A percentile compares a stretch with the other conserved stretches of the same genome.
Evolutionary conservation across 2,113 vertebrate genomes (phyloP).

Genomic region (Malurus cyaneus): DNA sequence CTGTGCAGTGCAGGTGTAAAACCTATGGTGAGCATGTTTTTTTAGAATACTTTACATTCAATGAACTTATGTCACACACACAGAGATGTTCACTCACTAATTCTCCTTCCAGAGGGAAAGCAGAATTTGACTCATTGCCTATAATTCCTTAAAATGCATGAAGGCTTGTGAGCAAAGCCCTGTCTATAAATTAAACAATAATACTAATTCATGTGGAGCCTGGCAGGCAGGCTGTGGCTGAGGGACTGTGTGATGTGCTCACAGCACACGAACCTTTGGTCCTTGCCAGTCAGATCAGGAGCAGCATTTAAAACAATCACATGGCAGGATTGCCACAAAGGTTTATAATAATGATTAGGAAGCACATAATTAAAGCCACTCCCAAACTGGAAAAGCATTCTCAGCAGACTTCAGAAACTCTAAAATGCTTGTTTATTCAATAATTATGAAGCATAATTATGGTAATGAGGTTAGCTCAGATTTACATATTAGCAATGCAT

Average conservation of each 20-base stretch:
- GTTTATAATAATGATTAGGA: slow-evolving; percentile 11
- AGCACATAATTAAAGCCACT: slow-evolving; percentile 24
- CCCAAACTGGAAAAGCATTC: slow-evolving; percentile 35
- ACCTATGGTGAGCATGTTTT: not conserved
- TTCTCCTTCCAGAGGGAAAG: not conserved
- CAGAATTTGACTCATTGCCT: not conserved
- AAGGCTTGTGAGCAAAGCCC: not conserved
- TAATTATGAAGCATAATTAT: slow-evolving; percentile 72
- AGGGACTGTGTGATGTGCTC: not conserved
- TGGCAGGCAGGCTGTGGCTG: not conserved
- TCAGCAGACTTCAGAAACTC: slow-evolving; percentile 55
- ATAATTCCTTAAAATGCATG: not conserved
- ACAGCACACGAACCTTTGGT: not conserved
- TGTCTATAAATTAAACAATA: slow-evolving; percentile 7
- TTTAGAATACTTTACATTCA: not conserved
- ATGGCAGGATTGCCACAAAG: not conserved
- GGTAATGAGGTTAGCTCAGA: slow-evolving; percentile 66
- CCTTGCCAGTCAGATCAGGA: not conserved
- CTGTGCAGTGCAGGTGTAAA: slow-evolving; percentile 7
- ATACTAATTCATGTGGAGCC: not conserved
- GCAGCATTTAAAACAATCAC: not conserved
- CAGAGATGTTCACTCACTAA: not conserved
- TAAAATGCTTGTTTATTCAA: slow-evolving; percentile 68
- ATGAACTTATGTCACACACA: not conserved
- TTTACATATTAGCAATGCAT: slow-evolving; percentile 78